These are phyloP conservation scores for Tryphoninae sp. DNA, from an alignment of 2,888 invertebrate species.

Conservation along the genomic window DNA sequence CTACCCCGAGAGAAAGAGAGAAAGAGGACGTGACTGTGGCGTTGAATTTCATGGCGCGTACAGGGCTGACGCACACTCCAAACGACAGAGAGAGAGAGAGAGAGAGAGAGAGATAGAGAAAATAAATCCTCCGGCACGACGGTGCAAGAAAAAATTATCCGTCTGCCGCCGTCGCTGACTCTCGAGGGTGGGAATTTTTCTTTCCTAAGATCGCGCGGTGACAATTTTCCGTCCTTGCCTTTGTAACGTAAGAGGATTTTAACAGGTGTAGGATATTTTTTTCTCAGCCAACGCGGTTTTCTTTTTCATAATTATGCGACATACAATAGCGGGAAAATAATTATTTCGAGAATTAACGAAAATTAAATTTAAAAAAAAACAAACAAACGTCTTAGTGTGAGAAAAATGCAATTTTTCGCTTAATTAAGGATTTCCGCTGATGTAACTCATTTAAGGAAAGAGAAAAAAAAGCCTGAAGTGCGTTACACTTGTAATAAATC, in stretches of 20 bases:
- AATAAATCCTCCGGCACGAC: conserved; percentile 53
- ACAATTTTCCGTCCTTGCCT: background rate
- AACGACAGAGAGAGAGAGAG: background rate
- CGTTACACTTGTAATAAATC: background rate
- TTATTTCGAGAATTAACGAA: background rate
- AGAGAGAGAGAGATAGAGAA: conserved; percentile 22
- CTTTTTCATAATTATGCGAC: too few relatives aligned
- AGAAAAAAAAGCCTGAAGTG: background rate
- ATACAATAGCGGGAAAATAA: too few relatives aligned
- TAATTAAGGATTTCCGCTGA: background rate
- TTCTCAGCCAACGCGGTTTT: background rate
- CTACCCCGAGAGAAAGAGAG: conserved; percentile 21
- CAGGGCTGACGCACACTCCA: background rate
- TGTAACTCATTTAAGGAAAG: background rate
- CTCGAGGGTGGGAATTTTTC: conserved; percentile 54
- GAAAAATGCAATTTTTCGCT: background rate
- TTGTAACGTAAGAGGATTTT: background rate
- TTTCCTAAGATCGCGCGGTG: conserved; percentile 28
- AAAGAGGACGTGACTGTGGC: conserved; percentile 23
- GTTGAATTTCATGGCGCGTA: conserved; percentile 37
- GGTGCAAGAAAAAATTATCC: conserved; percentile 52
- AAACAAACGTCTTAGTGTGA: background rate
- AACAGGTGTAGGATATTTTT: conserved; percentile 37
- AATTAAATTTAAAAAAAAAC: background rate
- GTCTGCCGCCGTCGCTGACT: conserved; percentile 24